Evolutionary conservation across 2,113 vertebrate species (phyloP), one percentile per base, ranked within the genome.

Genomic region (Anser cygnoides): DNA sequence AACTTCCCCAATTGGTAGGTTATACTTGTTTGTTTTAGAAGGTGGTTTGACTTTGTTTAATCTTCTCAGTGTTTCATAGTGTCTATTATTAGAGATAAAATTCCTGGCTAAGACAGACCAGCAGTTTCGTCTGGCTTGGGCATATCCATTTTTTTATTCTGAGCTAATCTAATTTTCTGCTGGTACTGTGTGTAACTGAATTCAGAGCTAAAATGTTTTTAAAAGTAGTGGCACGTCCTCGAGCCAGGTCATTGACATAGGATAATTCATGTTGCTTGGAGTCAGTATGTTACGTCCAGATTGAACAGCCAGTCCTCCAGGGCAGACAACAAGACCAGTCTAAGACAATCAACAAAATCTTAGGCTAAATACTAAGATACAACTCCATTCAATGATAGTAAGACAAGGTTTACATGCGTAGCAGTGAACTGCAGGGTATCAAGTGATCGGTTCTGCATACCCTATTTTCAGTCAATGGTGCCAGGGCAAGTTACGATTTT

Each of bases 141-240:
- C 41, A 41, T 78, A 55, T 13, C 23, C 31, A 49, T 89, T 92
- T 92, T 94, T 89, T 33, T 72, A 16, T 89, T 84, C 76, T 87
- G 29, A 75, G 33, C 18, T 88, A 50, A 90, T 81, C 13, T 52
- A 7, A 77, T 95, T 94, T 94, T 90, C 68, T 93, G 16, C 57
- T 88, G 26, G 57, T 44, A 52, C 37, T 86, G 17, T 43, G 41
- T 61, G 75, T 80, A 89, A 84, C 52, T 94, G 41, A 78, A n/a
- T 84, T 92, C 66, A 78, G 41, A 80, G 35, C 55, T 78, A 72
- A 84, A 65, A 86, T 54, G 10, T 46, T 94, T 83, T 79, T 77
- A 52, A 59, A 91, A 86, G 65, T 52, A 57, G 46, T 49, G 29
- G 18, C 33, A 75, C 0, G 0, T 92, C 65, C 46, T 81, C 0